Percentiles rank a stretch among this genome's conserved stretches.
phyloP scores from a whole-genome alignment of 2,888 invertebrate species.

The Pachydiplax longipennis region DNA sequence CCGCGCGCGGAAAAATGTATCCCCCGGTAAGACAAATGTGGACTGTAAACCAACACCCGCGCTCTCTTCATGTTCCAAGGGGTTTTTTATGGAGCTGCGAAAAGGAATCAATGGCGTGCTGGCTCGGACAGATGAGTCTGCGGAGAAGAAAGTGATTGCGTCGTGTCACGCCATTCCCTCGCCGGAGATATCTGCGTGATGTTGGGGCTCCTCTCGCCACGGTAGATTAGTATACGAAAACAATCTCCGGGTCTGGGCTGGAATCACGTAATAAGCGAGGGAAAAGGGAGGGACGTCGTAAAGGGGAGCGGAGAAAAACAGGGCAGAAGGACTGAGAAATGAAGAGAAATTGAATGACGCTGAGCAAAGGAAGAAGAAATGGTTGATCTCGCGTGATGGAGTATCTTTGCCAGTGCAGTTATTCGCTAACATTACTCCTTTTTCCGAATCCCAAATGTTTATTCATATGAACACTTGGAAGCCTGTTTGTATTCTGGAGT shows the following conservation, averaged over 20 bases:
- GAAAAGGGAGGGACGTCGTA: not conserved
- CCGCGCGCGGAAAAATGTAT: not conserved
- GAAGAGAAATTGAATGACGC: not conserved
- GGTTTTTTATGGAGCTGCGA: not conserved
- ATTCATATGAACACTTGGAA: no score
- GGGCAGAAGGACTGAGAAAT: not conserved
- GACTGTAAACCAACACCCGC: not conserved
- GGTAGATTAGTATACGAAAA: not conserved
- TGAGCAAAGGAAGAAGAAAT: not conserved
- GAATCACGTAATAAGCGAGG: not conserved
- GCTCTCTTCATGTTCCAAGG: not conserved
- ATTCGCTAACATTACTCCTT: no score
- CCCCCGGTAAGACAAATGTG: not conserved
- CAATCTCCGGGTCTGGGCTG: not conserved
- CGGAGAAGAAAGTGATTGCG: not conserved
- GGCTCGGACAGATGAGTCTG: not conserved
- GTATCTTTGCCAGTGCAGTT: no score
- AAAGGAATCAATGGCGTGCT: not conserved
- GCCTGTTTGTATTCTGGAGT: no score
- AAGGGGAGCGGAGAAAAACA: not conserved
- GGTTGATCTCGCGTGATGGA: no score
- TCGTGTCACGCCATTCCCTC: not conserved
- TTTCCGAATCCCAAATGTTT: no score
- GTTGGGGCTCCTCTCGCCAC: not conserved
- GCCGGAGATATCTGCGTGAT: not conserved